Conservation (phyloP, 2,797 vertebrate genomes). For the Muraenolepis orangiensis region DNA sequence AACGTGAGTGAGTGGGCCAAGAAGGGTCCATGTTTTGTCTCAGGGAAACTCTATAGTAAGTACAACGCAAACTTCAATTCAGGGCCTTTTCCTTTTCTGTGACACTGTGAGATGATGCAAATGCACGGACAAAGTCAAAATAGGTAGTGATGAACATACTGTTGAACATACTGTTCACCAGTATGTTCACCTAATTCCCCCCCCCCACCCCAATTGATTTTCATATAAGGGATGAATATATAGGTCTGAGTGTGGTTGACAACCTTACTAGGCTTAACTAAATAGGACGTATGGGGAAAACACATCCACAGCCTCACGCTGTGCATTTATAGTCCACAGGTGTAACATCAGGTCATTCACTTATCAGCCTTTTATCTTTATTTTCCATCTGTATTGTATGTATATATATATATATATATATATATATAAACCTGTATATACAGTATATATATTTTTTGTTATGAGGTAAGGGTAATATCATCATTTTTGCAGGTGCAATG, state of each 20-base stretch:
- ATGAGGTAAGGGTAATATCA: not conserved
- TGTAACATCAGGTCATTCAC: not conserved
- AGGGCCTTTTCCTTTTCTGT: no score
- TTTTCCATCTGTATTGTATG: not conserved
- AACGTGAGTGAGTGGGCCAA: not conserved
- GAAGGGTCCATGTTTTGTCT: not conserved
- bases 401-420: no score
- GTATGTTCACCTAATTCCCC: not conserved
- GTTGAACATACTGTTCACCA: no score
- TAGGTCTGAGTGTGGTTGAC: not conserved
- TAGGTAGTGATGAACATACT: no score
- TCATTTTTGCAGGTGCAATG: not conserved
- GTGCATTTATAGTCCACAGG: not conserved
- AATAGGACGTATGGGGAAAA: not conserved
- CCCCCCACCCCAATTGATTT: not conserved
- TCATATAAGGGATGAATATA: not conserved
- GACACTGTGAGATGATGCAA: not conserved
- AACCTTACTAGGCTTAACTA: not conserved
- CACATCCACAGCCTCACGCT: not conserved
- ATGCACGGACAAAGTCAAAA: not conserved
- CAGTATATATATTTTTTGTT: no score
- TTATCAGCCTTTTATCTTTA: not conserved
- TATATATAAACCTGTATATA: no score
- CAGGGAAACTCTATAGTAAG: not conserved
- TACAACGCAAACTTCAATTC: no score